Percentiles rank a stretch among this genome's conserved stretches.
phyloP scores from a whole-genome alignment of 2,113 vertebrate genomes.

The Edolisoma coerulescens region DNA sequence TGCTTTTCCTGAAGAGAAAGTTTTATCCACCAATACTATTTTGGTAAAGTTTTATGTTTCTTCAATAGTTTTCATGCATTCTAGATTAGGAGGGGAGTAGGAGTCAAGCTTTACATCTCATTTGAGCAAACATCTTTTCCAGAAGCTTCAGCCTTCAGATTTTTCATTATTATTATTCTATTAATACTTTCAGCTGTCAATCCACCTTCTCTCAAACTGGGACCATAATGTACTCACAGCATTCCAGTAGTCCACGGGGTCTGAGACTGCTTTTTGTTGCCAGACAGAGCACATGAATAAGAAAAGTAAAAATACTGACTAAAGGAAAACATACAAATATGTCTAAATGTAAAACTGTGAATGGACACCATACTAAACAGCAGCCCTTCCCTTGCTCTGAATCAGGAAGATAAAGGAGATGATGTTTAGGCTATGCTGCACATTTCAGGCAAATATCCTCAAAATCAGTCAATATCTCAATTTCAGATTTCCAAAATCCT shows the following conservation, averaged over 20 bases:
- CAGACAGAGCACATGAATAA: neutral
- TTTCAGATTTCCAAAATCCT: neutral
- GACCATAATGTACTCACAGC: neutral
- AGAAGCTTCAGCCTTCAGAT: neutral
- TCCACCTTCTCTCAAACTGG: neutral
- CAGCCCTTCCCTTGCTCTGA: neutral
- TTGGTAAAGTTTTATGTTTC: neutral
- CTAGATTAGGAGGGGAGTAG: neutral
- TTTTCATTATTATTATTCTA: neutral
- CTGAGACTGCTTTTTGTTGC: neutral
- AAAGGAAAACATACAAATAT: neutral
- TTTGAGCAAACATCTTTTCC: neutral
- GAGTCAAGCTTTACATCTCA: neutral
- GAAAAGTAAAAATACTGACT: neutral
- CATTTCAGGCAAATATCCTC: neutral
- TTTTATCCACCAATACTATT: neutral
- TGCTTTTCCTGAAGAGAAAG: neutral
- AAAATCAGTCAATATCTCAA: neutral
- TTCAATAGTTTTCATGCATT: neutral
- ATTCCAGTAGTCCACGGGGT: neutral
- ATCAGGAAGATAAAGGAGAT: neutral
- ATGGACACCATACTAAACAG: neutral
- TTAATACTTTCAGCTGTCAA: neutral
- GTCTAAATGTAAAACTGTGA: neutral
- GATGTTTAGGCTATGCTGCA: neutral